Base-by-base conservation (phyloP, 2,113 vertebrate species). In the Bos javanicus region DNA sequence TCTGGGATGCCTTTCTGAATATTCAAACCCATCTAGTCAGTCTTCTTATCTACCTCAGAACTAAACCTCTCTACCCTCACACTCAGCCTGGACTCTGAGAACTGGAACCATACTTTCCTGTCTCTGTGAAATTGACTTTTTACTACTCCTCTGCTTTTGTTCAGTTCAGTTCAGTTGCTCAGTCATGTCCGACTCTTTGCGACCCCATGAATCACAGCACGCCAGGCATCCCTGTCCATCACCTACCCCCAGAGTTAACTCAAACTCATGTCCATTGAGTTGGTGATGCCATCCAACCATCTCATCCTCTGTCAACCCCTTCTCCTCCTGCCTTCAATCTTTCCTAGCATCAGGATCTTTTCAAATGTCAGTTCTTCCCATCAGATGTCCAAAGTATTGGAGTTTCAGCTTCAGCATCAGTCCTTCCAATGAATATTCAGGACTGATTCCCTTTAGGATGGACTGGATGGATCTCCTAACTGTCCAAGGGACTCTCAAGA, bases 141-240 rank as follows among this genome's bases (percentile, higher is more conserved):
- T 46, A 3, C 25, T 52, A n/a, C 2, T 28, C 33, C 71, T 48
- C 5, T 39, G 67, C 67, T 23, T 71, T 71, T 39, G 9, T 67
- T 67, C 64, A 67, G 64, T 11, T 36, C 2, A 21, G 64, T 67
- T 67, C 8, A 36, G 17, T 67, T 2, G 2, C 64, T 67, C 64
- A 36, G 33, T 67, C 2, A 2, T 67, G 33, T 36, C 64, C 2
- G 2, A 67, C 64, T 67, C 64, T 67, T 67, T n/a, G 62, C 1
- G 0, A 67, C 16, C 7, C n/a, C 9, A 71, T 71, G n/a, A 5
- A 71, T 5, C 5, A 1, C 1, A 36, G 64, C 67, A 23, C 0
- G 0, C n/a, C 19, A 71, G 19, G n/a, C n/a, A 12, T 36, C 67
- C 67, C n/a, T 71, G n/a, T 71, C n/a, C 67, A 36, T 71, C 10